These are phyloP conservation scores for Phortica magna DNA, from an alignment of 2,888 invertebrate genomes.

Conservation along the genomic window DNA sequence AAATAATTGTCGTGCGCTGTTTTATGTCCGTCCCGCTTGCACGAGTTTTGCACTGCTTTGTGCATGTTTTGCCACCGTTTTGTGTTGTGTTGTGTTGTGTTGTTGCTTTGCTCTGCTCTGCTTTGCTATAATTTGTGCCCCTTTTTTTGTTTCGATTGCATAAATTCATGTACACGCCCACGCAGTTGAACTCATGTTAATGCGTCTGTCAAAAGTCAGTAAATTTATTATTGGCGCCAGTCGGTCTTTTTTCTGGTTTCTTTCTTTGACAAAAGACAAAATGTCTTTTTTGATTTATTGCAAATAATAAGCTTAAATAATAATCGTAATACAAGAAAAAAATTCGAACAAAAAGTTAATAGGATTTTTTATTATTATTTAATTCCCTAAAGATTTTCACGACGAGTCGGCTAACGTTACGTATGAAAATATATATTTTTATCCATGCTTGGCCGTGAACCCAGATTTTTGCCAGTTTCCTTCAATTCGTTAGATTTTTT, in stretches of 20 bases:
- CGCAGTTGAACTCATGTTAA: slow-evolving; percentile 40
- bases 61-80: slow-evolving; percentile 10
- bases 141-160: background rate
- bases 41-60: slow-evolving; percentile 10
- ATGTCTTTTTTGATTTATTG: background rate
- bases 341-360: too few relatives aligned
- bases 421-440: too few relatives aligned
- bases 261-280: background rate
- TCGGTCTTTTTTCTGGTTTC: slow-evolving; percentile 42
- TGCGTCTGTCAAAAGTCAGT: slow-evolving; percentile 42
- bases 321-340: slow-evolving; percentile 14
- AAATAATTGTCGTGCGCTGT: slow-evolving; percentile 1
- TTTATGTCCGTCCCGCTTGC: background rate
- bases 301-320: background rate
- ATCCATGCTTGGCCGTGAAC: too few relatives aligned
- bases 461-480: too few relatives aligned
- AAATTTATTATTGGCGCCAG: slow-evolving; percentile 62
- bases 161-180: slow-evolving; percentile 67
- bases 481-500: too few relatives aligned
- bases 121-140: too few relatives aligned
- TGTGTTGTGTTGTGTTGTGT: background rate
- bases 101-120: background rate
- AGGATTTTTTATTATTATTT: too few relatives aligned
- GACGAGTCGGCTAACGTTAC: too few relatives aligned
- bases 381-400: too few relatives aligned